Base-by-base conservation (phyloP, 2,888 invertebrate species). In the Druceiella hillmani region DNA sequence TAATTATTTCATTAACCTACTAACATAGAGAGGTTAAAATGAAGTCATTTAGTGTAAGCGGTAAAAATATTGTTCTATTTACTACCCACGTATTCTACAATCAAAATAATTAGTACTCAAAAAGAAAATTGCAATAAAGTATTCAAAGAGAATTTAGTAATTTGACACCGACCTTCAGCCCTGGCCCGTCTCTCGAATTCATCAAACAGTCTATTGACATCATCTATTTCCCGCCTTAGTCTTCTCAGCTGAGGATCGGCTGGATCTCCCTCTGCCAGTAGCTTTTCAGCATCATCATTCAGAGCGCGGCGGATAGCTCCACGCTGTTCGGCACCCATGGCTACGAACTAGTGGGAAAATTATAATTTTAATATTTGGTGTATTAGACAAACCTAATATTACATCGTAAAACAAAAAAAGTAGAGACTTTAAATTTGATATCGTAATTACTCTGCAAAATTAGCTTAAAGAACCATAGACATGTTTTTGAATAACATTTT, bases 281-380 rank as follows among this genome's bases (percentile, higher is more conserved):
- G 67, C 57, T 95, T 97, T 63, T 95, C 92, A 0, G 95, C 95
- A 63, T 99, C 98, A 56, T 98, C 97, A 70, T 98, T 97, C 37
- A 99, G 68, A 0, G 97, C 97, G 46, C 85, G 83, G 7, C 92
- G 75, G 55, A 98, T 97, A 3, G 95, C 94, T 41, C 93, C 93
- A 12, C 98, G 79, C 64, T 97, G 94, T 52, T 93, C 90, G 7
- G 93, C 87, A 40, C 95, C 97, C 84, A 98, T 93, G 2, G 92
- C 89, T 54, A 95, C 79, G 66, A 97, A 98, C 78, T 87, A 57
- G n/a, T n/a, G n/a, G n/a, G n/a, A n/a, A n/a, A n/a, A n/a, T n/a
- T n/a, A n/a, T n/a, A n/a, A n/a, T n/a, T n/a, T n/a, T n/a, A n/a
- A n/a, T n/a, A n/a, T n/a, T n/a, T n/a, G n/a, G n/a, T n/a, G n/a